phyloP scores from a whole-genome alignment of 2,113 vertebrate species.

The Neomonachus schauinslandi region DNA sequence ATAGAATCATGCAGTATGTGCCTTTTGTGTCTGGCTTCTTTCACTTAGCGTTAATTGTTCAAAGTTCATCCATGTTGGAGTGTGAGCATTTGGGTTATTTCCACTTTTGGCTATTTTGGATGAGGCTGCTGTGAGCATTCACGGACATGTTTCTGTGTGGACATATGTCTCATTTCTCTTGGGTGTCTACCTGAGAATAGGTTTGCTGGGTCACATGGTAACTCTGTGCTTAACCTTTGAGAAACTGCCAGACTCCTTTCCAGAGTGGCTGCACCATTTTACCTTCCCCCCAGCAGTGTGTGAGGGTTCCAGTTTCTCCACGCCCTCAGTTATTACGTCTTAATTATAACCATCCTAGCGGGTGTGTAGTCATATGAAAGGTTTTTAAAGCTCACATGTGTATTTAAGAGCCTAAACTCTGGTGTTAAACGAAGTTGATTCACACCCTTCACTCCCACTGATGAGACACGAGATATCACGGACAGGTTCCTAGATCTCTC shows the following conservation, averaged over 20 bases:
- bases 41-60: not conserved
- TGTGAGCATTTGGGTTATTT: not conserved
- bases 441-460: not conserved
- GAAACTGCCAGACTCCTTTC: not conserved
- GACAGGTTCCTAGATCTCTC: not conserved
- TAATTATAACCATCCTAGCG: not conserved
- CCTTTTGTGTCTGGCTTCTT: constrained; percentile 5
- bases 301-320: not conserved
- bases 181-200: not conserved
- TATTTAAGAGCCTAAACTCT: not conserved
- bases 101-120: not conserved
- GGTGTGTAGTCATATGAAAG: not conserved
- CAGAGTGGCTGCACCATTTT: not conserved
- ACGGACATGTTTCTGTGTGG: not conserved
- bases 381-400: not conserved
- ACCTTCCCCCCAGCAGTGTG: not conserved
- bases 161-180: not conserved
- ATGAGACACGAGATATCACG: not conserved
- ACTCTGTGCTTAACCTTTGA: not conserved
- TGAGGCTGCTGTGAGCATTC: not conserved
- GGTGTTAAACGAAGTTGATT: not conserved
- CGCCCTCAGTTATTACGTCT: not conserved
- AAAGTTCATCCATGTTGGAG: not conserved
- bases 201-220: not conserved
- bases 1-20: not conserved